A percentile compares a stretch with the other conserved stretches of the same genome.
These are phyloP conservation scores for Drosophila conformis DNA, from an alignment of 2,888 invertebrate genomes.

Conservation along the genomic window DNA sequence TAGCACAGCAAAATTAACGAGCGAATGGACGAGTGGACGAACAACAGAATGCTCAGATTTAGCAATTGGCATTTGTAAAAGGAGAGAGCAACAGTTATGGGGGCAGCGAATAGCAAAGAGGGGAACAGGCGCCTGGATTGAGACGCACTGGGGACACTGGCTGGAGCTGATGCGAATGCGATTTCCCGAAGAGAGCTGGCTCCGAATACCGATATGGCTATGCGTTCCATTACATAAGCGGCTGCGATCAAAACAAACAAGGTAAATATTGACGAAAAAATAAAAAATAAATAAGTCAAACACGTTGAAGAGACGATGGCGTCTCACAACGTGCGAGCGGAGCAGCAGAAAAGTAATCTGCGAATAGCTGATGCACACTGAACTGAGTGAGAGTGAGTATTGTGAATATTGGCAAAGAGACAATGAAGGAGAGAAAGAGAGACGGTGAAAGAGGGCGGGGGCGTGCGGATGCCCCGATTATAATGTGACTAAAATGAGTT, in stretches of 20 bases:
- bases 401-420: neutral
- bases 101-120: conserved; percentile 7
- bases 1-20: conserved; percentile 21
- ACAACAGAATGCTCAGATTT: conserved; percentile 58
- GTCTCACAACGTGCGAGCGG: conserved; percentile 21
- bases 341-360: conserved; percentile 30
- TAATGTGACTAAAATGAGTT: conserved; percentile 37
- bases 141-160: conserved; percentile 34
- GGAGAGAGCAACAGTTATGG: conserved; percentile 19
- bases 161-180: conserved; percentile 38
- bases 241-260: conserved; percentile 76
- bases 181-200: conserved; percentile 39
- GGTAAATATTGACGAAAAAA: conserved; percentile 71
- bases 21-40: conserved; percentile 16
- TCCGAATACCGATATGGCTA: conserved; percentile 48
- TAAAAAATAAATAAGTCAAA: conserved; percentile 68
- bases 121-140: conserved; percentile 12
- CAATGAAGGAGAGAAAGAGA: conserved; percentile 6
- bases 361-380: conserved; percentile 26
- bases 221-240: conserved; percentile 66
- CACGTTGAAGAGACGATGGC: conserved; percentile 50
- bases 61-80: conserved; percentile 45
- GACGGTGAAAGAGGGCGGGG: conserved; percentile 11
- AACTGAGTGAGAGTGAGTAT: conserved; percentile 14
- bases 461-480: conserved; percentile 21